Evolutionary conservation across 2,797 vertebrate species (phyloP).

Genomic region (Cirrhinus mrigala): DNA sequence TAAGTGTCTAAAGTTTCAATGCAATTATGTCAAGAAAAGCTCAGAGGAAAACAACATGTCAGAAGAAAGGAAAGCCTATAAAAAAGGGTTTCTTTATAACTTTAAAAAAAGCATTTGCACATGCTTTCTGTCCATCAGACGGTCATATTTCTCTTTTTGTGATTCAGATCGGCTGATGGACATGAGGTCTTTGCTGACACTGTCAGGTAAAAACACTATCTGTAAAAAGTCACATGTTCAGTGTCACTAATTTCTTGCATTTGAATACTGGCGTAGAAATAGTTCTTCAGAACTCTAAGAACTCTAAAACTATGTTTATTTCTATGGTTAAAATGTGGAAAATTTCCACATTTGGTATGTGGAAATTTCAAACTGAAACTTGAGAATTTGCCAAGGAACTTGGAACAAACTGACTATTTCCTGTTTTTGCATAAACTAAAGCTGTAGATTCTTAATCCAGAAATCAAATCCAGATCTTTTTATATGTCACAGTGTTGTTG

Average conservation of each 20-base stretch:
- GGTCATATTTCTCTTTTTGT: background rate
- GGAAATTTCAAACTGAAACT: no score
- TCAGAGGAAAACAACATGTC: background rate
- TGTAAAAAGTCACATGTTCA: background rate
- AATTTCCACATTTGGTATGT: no score
- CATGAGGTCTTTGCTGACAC: constrained; percentile 9
- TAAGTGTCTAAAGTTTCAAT: background rate
- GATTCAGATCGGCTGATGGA: background rate
- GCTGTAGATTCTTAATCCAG: background rate
- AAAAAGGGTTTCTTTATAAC: no score
- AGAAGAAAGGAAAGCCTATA: background rate
- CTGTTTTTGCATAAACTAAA: background rate
- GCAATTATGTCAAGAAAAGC: background rate
- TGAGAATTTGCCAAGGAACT: no score
- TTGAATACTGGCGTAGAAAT: background rate
- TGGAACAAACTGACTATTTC: background rate
- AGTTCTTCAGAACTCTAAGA: background rate
- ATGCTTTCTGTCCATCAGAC: no score
- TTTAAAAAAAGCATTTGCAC: no score
- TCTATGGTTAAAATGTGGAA: background rate
- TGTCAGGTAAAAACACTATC: constrained; percentile 23
- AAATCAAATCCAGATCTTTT: background rate
- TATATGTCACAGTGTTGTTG: constrained; percentile 25
- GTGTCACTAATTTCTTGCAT: background rate
- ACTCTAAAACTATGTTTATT: background rate